Evolutionary conservation across 2,797 vertebrate species (phyloP).

Genomic region (Aldrovandia affinis): DNA sequence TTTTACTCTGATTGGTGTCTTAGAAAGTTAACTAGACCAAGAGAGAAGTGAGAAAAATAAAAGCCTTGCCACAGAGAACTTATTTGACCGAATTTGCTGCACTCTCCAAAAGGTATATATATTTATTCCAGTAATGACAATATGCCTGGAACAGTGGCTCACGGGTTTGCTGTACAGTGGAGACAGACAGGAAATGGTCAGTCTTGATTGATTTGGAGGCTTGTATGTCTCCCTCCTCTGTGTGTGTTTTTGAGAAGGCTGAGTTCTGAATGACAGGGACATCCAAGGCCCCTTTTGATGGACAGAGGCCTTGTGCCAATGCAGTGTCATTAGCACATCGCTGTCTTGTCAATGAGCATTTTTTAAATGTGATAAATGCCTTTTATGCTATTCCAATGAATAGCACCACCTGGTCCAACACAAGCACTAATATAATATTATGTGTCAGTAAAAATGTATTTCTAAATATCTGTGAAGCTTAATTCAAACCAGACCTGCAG

Average conservation of each 20-base stretch:
- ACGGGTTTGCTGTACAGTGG: neutral
- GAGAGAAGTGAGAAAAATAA: slow-evolving; percentile 47
- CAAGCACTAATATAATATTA: slow-evolving; percentile 58
- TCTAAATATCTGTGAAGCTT: neutral
- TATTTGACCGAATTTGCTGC: slow-evolving; percentile 66
- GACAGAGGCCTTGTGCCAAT: neutral
- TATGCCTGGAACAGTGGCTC: neutral
- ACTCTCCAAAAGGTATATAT: neutral
- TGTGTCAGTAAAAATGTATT: slow-evolving; percentile 68
- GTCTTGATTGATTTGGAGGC: slow-evolving; percentile 1
- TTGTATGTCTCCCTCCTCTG: neutral
- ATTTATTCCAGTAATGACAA: neutral
- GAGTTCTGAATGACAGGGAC: slow-evolving; percentile 8
- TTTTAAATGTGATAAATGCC: slow-evolving; percentile 18
- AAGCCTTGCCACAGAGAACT: slow-evolving; percentile 71
- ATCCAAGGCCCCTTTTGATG: neutral
- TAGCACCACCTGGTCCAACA: slow-evolving; percentile 53
- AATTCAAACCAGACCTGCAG: neutral
- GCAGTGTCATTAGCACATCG: slow-evolving; percentile 16
- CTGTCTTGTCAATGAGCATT: slow-evolving; percentile 15
- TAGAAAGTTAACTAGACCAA: neutral
- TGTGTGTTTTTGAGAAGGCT: slow-evolving; percentile 1
- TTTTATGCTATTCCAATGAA: slow-evolving; percentile 34
- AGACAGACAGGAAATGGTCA: neutral
- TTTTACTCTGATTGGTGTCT: neutral